Evolutionary conservation across 2,888 invertebrate species (phyloP).

Genomic region (Rhodophaea formosa): DNA sequence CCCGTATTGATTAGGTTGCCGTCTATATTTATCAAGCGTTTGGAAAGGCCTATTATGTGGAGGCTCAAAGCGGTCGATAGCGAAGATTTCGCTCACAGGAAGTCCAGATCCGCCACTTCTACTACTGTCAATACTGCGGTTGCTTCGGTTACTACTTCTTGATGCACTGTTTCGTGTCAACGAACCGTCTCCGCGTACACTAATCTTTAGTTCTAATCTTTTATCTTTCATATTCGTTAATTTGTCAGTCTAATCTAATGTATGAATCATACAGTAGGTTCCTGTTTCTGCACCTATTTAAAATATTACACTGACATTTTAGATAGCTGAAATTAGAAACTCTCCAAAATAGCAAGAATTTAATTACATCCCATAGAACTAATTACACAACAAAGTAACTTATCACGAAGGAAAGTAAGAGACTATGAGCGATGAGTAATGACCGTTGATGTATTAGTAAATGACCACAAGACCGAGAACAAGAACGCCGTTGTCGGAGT

Average conservation of each 20-base stretch:
- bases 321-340: slow-evolving; percentile 41
- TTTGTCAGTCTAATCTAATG: slow-evolving; percentile 27
- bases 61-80: slow-evolving; percentile 63
- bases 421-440: slow-evolving; percentile 64
- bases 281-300: neutral
- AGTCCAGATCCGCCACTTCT: slow-evolving; percentile 47
- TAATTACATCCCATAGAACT: slow-evolving; percentile 48
- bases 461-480: slow-evolving; percentile 61
- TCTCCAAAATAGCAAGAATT: slow-evolving; percentile 41
- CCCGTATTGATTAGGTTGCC: slow-evolving; percentile 57
- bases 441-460: slow-evolving; percentile 60
- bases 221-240: slow-evolving; percentile 67
- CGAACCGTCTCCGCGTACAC: slow-evolving; percentile 74
- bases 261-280: neutral
- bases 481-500: slow-evolving; percentile 56
- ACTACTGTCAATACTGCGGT: slow-evolving; percentile 60
- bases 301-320: slow-evolving; percentile 39
- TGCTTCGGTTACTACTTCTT: slow-evolving; percentile 68
- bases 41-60: slow-evolving; percentile 69
- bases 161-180: slow-evolving; percentile 57
- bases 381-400: slow-evolving; percentile 48
- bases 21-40: slow-evolving; percentile 63
- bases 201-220: slow-evolving; percentile 72
- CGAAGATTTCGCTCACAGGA: slow-evolving; percentile 70
- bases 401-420: slow-evolving; percentile 64